Evolutionary conservation across 2,888 invertebrate genomes (phyloP), one percentile per base, ranked within the genome.

Genomic region (Aspidapion aeneum): DNA sequence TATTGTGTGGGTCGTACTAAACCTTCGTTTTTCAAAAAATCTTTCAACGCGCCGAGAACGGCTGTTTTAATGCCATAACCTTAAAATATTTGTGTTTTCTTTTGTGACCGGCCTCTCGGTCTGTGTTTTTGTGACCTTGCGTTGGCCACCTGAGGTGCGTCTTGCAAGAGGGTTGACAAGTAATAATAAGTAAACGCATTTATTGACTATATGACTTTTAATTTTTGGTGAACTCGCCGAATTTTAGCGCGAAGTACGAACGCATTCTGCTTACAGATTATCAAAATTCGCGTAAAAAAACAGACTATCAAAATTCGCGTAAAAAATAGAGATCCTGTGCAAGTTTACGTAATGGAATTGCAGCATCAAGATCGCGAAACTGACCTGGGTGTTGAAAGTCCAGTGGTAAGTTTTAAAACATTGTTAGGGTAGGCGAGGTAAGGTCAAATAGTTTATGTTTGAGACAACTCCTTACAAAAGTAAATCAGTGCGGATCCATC

Each of bases 271-370:
- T 68, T n/a, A n/a, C n/a, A n/a, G n/a, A n/a, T n/a, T n/a, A n/a
- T n/a, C n/a, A n/a, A n/a, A n/a, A n/a, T n/a, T n/a, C n/a, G n/a
- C n/a, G n/a, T n/a, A n/a, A n/a, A n/a, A n/a, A n/a, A 71, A 70
- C 64, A 69, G 65, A 68, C 64, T 64, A 84, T 82, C 91, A 91
- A 91, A 87, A 91, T 91, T 91, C 89, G 91, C 86, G 90, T 91
- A 82, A 92, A 92, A 89, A 91, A 91, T 81, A 87, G 90, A 84
- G 90, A 91, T 79, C 91, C 91, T 83, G 87, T 91, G 82, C 90
- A 90, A 84, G 89, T 90, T 84, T 91, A 91, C 86, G 88, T 88
- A 82, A 90, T 90, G 90, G 91, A 87, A 77, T 83, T 84, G 80
- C 83, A 83, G 67, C 83, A 83, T 70, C 84, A 84, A 72, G 81